Evolutionary conservation across 2,888 invertebrate species (phyloP).

Genomic region (Eupithecia dodoneata): DNA sequence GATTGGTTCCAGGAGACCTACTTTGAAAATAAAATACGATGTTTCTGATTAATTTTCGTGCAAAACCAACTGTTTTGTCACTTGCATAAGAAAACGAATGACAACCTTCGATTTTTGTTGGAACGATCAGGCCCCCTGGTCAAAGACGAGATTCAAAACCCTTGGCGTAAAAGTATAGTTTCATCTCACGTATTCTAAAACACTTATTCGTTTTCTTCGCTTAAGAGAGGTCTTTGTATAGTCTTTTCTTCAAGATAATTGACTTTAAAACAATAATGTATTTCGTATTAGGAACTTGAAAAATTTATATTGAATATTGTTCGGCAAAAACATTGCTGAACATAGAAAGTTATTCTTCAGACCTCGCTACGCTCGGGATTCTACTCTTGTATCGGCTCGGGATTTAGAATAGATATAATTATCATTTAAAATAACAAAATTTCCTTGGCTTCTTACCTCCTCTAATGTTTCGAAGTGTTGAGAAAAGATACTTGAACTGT

Average conservation of each 20-base stretch:
- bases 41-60: too few relatives aligned
- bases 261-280: background rate
- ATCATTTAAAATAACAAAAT: background rate
- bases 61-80: too few relatives aligned
- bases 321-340: background rate
- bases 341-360: background rate
- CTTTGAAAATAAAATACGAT: too few relatives aligned
- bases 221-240: too few relatives aligned
- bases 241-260: background rate
- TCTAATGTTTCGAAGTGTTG: background rate
- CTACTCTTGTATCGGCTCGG: background rate
- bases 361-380: background rate
- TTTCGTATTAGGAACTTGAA: background rate
- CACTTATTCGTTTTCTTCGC: too few relatives aligned
- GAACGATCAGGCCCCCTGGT: background rate
- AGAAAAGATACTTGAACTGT: constrained; percentile 10
- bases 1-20: background rate
- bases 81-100: too few relatives aligned
- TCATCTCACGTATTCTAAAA: too few relatives aligned
- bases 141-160: background rate
- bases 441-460: background rate
- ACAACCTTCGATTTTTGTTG: too few relatives aligned
- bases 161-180: background rate
- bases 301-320: background rate
- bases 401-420: background rate